A percentile compares a stretch with the other conserved stretches of the same genome.
Conservation (phyloP, 2,888 invertebrate genomes). For the Sinhomidia bicolor region DNA sequence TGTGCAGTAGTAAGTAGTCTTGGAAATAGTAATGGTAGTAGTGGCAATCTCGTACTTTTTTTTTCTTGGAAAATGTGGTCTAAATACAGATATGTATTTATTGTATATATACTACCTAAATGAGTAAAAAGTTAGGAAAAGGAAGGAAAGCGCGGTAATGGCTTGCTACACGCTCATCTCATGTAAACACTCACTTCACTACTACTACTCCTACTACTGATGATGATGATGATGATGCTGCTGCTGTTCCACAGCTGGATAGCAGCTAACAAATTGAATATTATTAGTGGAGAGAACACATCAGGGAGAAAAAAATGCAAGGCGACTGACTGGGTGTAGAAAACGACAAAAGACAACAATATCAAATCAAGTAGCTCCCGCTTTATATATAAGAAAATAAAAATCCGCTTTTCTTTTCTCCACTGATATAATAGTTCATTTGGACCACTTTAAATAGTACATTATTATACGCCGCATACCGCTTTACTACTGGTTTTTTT, state of each 20-base stretch:
- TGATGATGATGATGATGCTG: too few relatives aligned
- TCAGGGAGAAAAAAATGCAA: too few relatives aligned
- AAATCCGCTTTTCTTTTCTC: neutral
- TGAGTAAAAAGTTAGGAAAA: neutral
- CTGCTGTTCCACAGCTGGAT: constrained; percentile 1
- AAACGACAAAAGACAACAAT: too few relatives aligned
- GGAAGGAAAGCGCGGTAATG: neutral
- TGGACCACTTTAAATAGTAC: neutral
- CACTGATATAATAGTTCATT: constrained; percentile 4
- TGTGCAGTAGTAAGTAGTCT: too few relatives aligned
- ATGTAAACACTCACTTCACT: neutral
- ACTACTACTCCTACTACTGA: too few relatives aligned
- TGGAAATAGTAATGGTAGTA: too few relatives aligned
- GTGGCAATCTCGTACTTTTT: too few relatives aligned
- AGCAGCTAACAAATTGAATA: constrained; percentile 17
- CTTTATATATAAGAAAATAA: neutral
- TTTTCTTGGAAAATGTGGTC: too few relatives aligned
- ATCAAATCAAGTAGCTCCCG: too few relatives aligned
- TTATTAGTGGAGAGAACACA: neutral
- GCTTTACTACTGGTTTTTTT: too few relatives aligned
- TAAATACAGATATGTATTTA: too few relatives aligned
- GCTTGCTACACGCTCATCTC: constrained; percentile 15
- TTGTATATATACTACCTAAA: neutral
- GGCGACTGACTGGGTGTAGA: too few relatives aligned
- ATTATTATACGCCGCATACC: neutral